Base-by-base conservation (phyloP, 2,113 vertebrate species). In the Meleagris gallopavo region DNA sequence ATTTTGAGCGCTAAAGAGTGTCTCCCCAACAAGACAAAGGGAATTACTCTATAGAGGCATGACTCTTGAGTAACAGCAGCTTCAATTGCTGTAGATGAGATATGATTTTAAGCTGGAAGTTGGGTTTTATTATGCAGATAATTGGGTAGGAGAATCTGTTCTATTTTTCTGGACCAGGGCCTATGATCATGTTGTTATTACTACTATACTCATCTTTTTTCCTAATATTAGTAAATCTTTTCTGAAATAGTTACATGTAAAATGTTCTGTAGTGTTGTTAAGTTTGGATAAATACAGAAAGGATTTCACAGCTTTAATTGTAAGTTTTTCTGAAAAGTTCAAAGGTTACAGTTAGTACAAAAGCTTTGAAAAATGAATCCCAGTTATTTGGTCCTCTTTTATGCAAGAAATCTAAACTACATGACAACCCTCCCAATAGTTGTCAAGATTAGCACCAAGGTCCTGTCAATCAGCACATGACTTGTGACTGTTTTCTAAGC, bases 401-500 rank as follows among this genome's bases (percentile, higher is more conserved):
- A 41, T 85, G 43, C 43, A 75, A 92, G 74, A 60, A 79, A 86
- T 90, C 38, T 80, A 50, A 71, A 76, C 45, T 88, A 89, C 65
- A 65, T 75, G 67, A 82, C 43, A 95, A 84, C 40, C 20, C 22
- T 89, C 69, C 50, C 86, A 38, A 69, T 83, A 83, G 46, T 24
- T 85, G 40, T 79, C 77, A 95, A 70, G 71, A 55, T 54, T 48
- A 88, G 45, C 74, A 78, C n/a, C 30, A 38, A 93, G 30, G 17
- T n/a, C 30, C 61, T 94, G 66, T 54, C 95, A 91, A 82, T 95
- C 85, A 89, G 67, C 45, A 45, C 57, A 60, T 94, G 61, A 86
- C 82, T 96, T 92, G 61, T 71, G 86, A 87, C 36, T 58, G 60
- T 86, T 96, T 73, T 88, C 82, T 86, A 74, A 92, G 73, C 87